A percentile compares a stretch with the other conserved stretches of the same genome.
Conservation (phyloP, 2,888 invertebrate species). For the Drosophila macrothrix region DNA sequence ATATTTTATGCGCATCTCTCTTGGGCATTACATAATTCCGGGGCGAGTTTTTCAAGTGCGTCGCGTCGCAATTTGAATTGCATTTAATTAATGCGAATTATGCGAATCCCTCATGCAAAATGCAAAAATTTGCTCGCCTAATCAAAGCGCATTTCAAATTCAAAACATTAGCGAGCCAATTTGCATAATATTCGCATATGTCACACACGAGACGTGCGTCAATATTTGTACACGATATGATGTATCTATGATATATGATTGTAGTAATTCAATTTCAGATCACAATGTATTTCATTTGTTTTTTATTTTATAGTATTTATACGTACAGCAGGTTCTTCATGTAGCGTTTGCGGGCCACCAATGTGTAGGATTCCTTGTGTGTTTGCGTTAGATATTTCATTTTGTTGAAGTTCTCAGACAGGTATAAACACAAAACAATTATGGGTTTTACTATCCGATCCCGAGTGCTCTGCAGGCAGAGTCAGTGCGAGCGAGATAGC, state of each 20-base stretch:
- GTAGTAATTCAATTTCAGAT: background rate
- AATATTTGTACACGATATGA: slow-evolving; percentile 62
- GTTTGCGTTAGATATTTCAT: slow-evolving; percentile 83
- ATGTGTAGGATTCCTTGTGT: slow-evolving; percentile 85
- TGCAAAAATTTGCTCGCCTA: slow-evolving; percentile 38
- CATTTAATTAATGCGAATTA: slow-evolving; percentile 57
- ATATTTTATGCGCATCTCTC: slow-evolving; percentile 59
- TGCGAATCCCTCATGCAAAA: slow-evolving; percentile 18
- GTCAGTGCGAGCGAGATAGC: background rate
- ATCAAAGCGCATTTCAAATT: slow-evolving; percentile 59
- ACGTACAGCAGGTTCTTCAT: slow-evolving; percentile 85
- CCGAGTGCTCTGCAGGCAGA: slow-evolving; percentile 1
- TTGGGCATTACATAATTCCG: slow-evolving; percentile 34
- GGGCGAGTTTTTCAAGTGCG: slow-evolving; percentile 57
- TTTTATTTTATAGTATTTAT: slow-evolving; percentile 29
- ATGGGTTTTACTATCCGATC: background rate
- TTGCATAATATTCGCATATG: slow-evolving; percentile 72
- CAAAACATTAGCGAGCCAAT: slow-evolving; percentile 55
- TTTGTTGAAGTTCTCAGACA: slow-evolving; percentile 31
- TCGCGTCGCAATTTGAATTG: slow-evolving; percentile 42
- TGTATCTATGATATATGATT: slow-evolving; percentile 10
- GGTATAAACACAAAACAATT: slow-evolving; percentile 22
- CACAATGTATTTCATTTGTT: background rate
- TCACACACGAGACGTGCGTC: slow-evolving; percentile 46
- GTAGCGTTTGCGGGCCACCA: slow-evolving; percentile 85